These are phyloP conservation scores for Gopherus evgoodei DNA, from an alignment of 2,113 vertebrate genomes.

Conservation along the genomic window DNA sequence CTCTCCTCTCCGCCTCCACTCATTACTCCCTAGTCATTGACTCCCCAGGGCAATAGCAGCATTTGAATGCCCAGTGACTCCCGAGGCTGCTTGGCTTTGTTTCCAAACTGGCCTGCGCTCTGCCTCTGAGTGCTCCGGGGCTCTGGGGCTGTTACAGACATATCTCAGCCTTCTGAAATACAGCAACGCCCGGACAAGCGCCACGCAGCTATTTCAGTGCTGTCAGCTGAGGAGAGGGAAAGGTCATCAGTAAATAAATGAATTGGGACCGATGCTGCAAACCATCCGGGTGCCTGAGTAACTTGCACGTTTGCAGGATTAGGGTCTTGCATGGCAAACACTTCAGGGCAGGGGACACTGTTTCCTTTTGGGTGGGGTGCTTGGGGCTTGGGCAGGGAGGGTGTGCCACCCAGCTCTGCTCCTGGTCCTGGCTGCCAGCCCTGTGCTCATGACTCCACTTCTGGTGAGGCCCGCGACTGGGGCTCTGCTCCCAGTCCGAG, in stretches of 20 bases:
- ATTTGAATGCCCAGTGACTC: neutral
- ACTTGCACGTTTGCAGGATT: neutral
- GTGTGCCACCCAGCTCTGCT: neutral
- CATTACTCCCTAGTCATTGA: neutral
- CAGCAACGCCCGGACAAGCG: neutral
- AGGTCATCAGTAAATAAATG: neutral
- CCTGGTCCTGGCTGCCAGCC: rapidly evolving
- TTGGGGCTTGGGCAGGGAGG: too few relatives aligned
- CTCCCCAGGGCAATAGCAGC: neutral
- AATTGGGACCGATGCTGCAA: neutral
- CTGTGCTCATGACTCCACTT: rapidly evolving
- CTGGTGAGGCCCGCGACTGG: rapidly evolving
- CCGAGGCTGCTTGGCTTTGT: neutral
- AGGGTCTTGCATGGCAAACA: neutral
- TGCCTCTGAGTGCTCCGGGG: neutral
- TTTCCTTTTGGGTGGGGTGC: neutral
- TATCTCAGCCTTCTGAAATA: neutral
- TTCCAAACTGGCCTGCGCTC: neutral
- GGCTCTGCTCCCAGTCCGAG: rapidly evolving
- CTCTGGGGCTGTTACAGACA: neutral
- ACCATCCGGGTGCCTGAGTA: neutral
- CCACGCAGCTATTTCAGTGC: neutral
- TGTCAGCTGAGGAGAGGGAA: neutral
- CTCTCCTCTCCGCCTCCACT: neutral
- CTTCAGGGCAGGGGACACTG: neutral